Evolutionary conservation across 2,797 vertebrate species (phyloP).

Genomic region (Pipistrellus pipistrellus): DNA sequence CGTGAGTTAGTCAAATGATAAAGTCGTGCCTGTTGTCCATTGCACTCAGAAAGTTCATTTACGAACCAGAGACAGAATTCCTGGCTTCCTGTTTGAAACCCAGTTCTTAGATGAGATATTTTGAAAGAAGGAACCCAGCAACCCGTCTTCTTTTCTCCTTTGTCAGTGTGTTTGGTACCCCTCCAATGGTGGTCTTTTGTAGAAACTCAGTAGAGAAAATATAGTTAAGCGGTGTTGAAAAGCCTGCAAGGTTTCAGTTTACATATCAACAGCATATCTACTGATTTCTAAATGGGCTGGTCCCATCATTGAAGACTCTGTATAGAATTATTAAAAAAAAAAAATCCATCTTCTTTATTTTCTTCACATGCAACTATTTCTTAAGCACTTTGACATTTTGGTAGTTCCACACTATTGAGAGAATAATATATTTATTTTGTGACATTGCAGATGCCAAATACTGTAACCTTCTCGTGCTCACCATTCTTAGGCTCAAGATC

Average conservation of each 20-base stretch:
- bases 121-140: slow-evolving; percentile 65
- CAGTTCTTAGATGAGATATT: slow-evolving; percentile 18
- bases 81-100: slow-evolving; percentile 53
- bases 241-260: slow-evolving; percentile 76
- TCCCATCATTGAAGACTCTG: slow-evolving; percentile 86
- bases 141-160: slow-evolving; percentile 64
- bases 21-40: slow-evolving; percentile 1
- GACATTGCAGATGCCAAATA: slow-evolving; percentile 86
- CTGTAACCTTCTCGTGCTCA: slow-evolving; percentile 60
- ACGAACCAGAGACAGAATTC: slow-evolving; percentile 69
- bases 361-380: slow-evolving; percentile 84
- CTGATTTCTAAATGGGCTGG: slow-evolving; percentile 86
- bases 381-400: slow-evolving; percentile 86
- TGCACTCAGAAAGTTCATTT: not conserved
- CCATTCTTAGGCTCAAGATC: slow-evolving; percentile 43
- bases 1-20: not conserved
- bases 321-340: slow-evolving; percentile 67
- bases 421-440: slow-evolving; percentile 87
- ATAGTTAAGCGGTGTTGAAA: slow-evolving; percentile 66
- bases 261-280: slow-evolving; percentile 31
- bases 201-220: slow-evolving; percentile 70
- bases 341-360: slow-evolving; percentile 83
- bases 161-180: slow-evolving; percentile 54
- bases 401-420: slow-evolving; percentile 81
- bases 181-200: slow-evolving; percentile 74